Evolutionary conservation across 2,888 invertebrate species (phyloP), one percentile per base, ranked within the genome.

Genomic region (Melangyna quadrimaculata): DNA sequence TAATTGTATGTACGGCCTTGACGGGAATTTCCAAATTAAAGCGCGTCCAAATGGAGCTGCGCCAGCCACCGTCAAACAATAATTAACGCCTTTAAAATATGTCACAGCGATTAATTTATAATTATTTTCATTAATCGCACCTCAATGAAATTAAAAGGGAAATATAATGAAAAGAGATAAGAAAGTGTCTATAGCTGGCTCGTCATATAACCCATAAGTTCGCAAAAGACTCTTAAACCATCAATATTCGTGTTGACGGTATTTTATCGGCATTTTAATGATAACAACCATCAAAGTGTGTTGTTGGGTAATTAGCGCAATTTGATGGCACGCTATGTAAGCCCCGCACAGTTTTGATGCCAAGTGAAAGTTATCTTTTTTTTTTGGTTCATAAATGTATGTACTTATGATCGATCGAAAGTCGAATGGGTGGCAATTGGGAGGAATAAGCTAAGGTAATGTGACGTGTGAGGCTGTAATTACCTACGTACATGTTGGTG

Each of bases 281-380:
- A 75, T 75, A 84, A 79, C 61, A 78, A 75, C 67, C 75, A 69
- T 79, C 67, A 72, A 69, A 77, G 65, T 55, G 43, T 55, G n/a
- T n/a, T n/a, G n/a, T n/a, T n/a, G n/a, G 51, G 65, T 75, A 84
- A 84, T 84, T 69, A 84, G 71, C 63, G 37, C 27, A 35, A 51
- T 45, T 63, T 53, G 69, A 74, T 79, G 75, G 72, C 79, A 84
- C 72, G 79, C 43, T 75, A 69, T 48, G 72, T 24, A 37, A 67
- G 75, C 53, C 59, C 53, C 45, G n/a, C n/a, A 40, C 67, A 51
- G 57, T 71, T 63, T 80, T 65, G 40, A 70, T 61, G 84, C 55
- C 75, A 84, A 84, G 84, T 84, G 84, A 84, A 84, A 84, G 84
- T 84, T 67, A 51, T 32, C 9, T 8, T 22, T 69, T 51, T 79